Conservation (phyloP, 2,888 invertebrate genomes). For the Girardia tigrina region DNA sequence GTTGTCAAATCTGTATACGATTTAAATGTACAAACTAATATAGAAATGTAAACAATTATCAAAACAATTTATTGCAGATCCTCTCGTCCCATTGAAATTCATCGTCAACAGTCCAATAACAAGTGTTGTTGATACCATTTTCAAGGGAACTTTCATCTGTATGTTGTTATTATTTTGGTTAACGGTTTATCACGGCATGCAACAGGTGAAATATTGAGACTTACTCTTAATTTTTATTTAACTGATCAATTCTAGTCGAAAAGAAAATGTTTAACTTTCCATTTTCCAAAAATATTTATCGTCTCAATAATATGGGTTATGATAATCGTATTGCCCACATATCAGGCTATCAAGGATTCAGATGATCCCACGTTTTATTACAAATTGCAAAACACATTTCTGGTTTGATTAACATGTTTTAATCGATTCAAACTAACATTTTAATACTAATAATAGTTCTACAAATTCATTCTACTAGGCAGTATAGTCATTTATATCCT, state of each 20-base stretch:
- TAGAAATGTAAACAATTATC: no score
- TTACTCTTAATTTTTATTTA: not conserved
- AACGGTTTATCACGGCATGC: conserved; percentile 79
- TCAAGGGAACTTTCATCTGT: conserved; percentile 76
- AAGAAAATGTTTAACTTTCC: conserved; percentile 68
- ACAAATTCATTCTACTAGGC: conserved; percentile 77
- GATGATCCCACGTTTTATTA: conserved; percentile 84
- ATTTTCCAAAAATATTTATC: conserved; percentile 72
- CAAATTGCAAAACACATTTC: conserved; percentile 56
- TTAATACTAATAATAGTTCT: conserved; percentile 57
- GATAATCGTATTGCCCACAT: conserved; percentile 68
- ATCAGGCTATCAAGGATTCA: conserved; percentile 75
- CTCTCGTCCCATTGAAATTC: conserved; percentile 76
- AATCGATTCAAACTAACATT: not conserved
- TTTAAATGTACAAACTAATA: not conserved
- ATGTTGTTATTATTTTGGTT: conserved; percentile 81
- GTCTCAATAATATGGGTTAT: conserved; percentile 74
- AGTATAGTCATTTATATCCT: conserved; percentile 69
- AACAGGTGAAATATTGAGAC: conserved; percentile 60
- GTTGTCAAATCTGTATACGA: not conserved
- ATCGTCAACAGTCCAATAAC: conserved; percentile 75
- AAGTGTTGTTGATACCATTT: conserved; percentile 74
- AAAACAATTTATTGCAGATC: conserved; percentile 59
- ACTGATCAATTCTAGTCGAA: conserved; percentile 60
- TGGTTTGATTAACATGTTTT: not conserved